Percentiles rank a stretch among this genome's conserved stretches.
phyloP scores from a whole-genome alignment of 2,888 invertebrate genomes.

The Leptinotarsa rubiginosa region DNA sequence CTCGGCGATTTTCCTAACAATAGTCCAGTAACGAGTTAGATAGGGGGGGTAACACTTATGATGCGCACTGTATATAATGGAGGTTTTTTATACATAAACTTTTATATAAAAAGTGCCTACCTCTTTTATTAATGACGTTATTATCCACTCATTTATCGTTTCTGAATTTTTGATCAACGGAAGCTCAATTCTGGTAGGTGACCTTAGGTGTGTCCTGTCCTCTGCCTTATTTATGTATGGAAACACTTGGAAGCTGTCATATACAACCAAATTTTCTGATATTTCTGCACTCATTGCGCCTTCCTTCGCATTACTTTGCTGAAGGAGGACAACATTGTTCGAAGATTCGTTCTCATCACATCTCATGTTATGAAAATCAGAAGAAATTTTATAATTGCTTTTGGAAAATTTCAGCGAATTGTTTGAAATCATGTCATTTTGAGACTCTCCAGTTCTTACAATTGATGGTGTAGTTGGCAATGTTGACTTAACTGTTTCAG shows the following conservation, averaged over 20 bases:
- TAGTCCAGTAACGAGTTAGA: no score
- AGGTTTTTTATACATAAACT: no score
- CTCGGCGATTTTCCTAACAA: no score
- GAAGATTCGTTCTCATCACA: neutral
- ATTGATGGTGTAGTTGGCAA: slow-evolving; percentile 9
- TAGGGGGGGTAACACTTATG: no score
- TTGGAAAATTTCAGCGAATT: no score
- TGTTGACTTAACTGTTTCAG: neutral
- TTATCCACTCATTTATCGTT: neutral
- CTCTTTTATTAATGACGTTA: neutral
- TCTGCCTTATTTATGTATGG: neutral
- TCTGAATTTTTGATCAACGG: neutral
- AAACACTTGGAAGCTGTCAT: slow-evolving; percentile 36
- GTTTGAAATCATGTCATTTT: neutral
- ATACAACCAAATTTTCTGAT: slow-evolving; percentile 16
- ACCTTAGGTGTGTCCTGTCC: no score
- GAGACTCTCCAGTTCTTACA: neutral
- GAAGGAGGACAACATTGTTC: neutral
- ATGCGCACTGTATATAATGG: no score
- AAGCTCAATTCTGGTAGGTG: no score
- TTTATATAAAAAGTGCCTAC: neutral
- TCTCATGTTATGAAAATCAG: neutral
- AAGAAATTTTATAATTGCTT: no score
- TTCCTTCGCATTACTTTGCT: neutral
- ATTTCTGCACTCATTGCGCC: neutral